Percentiles rank a stretch among this genome's conserved stretches.
These are phyloP conservation scores for Boleophthalmus pectinirostris DNA, from an alignment of 2,113 vertebrate species.

Conservation along the genomic window DNA sequence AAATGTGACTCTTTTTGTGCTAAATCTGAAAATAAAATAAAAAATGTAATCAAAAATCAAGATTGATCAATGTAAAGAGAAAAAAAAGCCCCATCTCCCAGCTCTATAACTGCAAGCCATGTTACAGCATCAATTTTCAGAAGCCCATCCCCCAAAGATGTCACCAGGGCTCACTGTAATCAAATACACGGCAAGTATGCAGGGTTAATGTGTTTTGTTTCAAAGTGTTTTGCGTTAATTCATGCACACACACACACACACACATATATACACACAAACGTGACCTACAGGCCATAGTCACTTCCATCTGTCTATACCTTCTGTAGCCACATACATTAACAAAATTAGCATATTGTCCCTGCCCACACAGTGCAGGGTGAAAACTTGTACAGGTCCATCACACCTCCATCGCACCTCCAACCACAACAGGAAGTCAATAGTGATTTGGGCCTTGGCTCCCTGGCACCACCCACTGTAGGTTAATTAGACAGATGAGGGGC, in stretches of 20 bases:
- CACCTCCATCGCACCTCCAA: neutral
- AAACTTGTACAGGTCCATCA: slow-evolving; percentile 6
- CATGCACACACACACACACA: slow-evolving; percentile 6
- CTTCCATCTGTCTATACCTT: neutral
- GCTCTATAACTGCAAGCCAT: neutral
- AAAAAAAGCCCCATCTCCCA: too few relatives aligned
- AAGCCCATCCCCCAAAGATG: neutral
- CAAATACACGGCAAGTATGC: neutral
- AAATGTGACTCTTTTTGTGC: too few relatives aligned
- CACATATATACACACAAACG: too few relatives aligned
- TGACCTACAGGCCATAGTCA: slow-evolving; percentile 9
- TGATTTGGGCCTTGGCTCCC: slow-evolving; percentile 44
- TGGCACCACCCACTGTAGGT: slow-evolving; percentile 36
- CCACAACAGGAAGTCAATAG: slow-evolving; percentile 36
- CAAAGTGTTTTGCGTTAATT: neutral
- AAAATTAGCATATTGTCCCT: slow-evolving; percentile 1
- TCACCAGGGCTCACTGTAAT: neutral
- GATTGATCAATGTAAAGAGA: too few relatives aligned
- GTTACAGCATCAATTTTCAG: neutral
- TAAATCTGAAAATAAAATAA: too few relatives aligned
- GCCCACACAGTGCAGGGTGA: neutral
- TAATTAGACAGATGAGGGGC: slow-evolving; percentile 30
- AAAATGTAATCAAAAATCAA: too few relatives aligned
- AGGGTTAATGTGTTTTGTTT: too few relatives aligned
- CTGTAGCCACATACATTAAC: neutral